Base-by-base conservation (phyloP, 2,888 invertebrate species). In the Drosophila incognita region DNA sequence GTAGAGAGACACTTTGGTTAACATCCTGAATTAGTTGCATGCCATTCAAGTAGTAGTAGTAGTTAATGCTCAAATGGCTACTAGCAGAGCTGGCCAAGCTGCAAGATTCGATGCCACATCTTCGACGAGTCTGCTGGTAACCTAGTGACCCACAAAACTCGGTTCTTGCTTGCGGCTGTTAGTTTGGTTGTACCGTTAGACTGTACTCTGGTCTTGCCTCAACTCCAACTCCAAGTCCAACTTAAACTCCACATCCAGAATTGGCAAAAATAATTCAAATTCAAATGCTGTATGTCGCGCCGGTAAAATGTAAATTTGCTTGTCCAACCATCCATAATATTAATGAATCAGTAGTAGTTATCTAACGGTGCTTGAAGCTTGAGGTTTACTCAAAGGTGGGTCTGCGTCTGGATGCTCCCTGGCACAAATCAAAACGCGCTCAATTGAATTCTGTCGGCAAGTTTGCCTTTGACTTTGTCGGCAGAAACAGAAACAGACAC, bases 401-500 rank as follows among this genome's bases (percentile, higher is more conserved):
- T 38, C 61, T 59, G 59, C 56, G 61, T 78, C 68, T 62, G 60
- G 54, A 56, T 40, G 56, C 62, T 60, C 63, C 66, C 62, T 68
- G 66, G 27, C 69, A 56, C 74, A 79, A 79, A 80, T 80, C 79
- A 80, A 78, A 82, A 78, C 77, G 81, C 68, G 68, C 66, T 81
- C 81, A 89, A 90, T 87, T 90, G 87, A 87, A 82, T 76, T 81
- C 68, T 56, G 84, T 79, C 82, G 74, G 81, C 74, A 77, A 68
- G 59, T 62, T 71, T 90, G 89, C 76, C 85, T 84, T 89, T 89
- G 90, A 79, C 90, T 90, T 87, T 87, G 87, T 87, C 90, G 87
- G 90, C 90, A 80, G 71, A 76, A 76, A 73, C 70, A 83, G 62
- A 68, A 76, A 76, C 78, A 83, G 54, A 64, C 66, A 72, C 89